A percentile compares a stretch with the other conserved stretches of the same genome.
Evolutionary conservation across 2,797 vertebrate genomes (phyloP).

Genomic region (Sebastes matsubarae): DNA sequence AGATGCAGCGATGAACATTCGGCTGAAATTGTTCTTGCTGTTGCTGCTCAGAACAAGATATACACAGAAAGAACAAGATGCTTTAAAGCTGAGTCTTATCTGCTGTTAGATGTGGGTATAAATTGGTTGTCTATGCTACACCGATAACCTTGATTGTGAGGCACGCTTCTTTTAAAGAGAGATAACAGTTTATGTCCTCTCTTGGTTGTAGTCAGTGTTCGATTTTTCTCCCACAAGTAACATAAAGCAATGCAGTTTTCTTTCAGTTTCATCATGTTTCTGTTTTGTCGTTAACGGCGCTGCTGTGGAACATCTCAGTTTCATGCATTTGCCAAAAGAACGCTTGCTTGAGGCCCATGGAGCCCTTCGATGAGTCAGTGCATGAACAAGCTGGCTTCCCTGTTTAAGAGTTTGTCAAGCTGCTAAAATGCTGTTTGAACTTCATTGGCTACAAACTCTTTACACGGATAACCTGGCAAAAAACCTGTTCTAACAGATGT

Average conservation of each 20-base stretch:
- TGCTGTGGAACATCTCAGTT: slow-evolving; percentile 29
- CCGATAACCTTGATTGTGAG: slow-evolving; percentile 71
- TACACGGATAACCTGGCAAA: slow-evolving; percentile 26
- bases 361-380: slow-evolving; percentile 41
- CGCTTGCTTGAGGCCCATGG: slow-evolving; percentile 20
- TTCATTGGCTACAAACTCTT: slow-evolving; percentile 26
- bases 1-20: slow-evolving; percentile 44
- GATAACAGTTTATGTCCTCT: slow-evolving; percentile 53
- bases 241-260: slow-evolving; percentile 24
- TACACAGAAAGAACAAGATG: slow-evolving; percentile 29
- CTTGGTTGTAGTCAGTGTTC: background rate
- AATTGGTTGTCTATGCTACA: slow-evolving; percentile 51
- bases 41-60: slow-evolving; percentile 36
- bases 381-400: slow-evolving; percentile 38
- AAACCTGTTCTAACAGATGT: slow-evolving; percentile 62
- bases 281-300: slow-evolving; percentile 7
- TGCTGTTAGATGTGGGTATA: slow-evolving; percentile 50
- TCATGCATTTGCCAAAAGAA: slow-evolving; percentile 32
- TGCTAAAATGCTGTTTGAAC: slow-evolving; percentile 47
- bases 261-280: slow-evolving; percentile 29
- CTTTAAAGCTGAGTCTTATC: slow-evolving; percentile 52
- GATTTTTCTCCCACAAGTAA: slow-evolving; percentile 6
- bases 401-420: slow-evolving; percentile 39
- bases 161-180: slow-evolving; percentile 51
- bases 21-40: slow-evolving; percentile 7